Conservation (phyloP, 2,113 vertebrate species). For the Eira barbara region DNA sequence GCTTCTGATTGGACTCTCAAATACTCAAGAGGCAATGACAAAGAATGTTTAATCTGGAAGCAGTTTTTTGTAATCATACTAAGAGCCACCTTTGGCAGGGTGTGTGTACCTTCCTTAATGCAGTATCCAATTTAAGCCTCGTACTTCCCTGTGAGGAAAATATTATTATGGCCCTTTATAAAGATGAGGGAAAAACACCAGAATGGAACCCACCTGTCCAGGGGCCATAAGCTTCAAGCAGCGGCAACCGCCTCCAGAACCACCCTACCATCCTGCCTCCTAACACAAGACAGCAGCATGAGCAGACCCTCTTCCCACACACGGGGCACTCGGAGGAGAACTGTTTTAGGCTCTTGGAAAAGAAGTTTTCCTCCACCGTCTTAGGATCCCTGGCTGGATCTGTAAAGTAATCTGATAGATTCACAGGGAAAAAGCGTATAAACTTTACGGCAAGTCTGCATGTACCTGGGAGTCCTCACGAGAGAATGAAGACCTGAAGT, state of each 20-base stretch:
- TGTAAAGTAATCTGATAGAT: background rate
- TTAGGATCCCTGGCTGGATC: background rate
- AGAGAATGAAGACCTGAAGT: background rate
- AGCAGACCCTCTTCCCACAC: accelerated
- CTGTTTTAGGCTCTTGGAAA: background rate
- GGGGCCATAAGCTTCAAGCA: background rate
- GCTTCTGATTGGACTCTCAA: background rate
- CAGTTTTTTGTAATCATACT: background rate
- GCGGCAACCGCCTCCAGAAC: background rate
- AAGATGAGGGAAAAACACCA: background rate
- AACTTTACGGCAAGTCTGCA: background rate
- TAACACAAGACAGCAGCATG: accelerated
- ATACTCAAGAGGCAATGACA: background rate
- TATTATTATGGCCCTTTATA: background rate
- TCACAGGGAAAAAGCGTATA: background rate
- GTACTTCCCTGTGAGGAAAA: background rate
- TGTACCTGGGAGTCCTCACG: background rate
- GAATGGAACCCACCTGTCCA: background rate
- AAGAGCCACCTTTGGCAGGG: background rate
- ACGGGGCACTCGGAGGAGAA: accelerated
- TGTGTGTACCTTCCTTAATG: background rate
- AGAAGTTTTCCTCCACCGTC: background rate
- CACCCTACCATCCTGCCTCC: background rate
- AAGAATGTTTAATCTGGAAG: background rate
- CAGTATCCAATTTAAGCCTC: background rate